Base-by-base conservation (phyloP, 1,140 invertebrate genomes). In the Druon quercuslanigerum region DNA sequence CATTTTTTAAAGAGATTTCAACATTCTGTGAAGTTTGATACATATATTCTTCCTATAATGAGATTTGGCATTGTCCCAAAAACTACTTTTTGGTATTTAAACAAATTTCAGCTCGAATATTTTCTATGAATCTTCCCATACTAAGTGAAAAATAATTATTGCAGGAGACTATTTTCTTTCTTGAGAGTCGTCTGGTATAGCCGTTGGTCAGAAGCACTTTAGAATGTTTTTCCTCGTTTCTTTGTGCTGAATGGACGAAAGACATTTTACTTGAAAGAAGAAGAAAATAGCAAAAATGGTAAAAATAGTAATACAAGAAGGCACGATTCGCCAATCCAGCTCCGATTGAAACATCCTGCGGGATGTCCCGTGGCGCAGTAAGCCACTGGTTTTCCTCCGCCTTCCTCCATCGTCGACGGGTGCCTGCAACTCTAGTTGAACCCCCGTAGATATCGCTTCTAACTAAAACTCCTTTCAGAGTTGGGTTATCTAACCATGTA, bases 311-410 rank as follows among this genome's bases (percentile, higher is more conserved):
- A 66, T 66, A 40, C 60, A 66, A 66, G 60, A 66, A 16, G 40
- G 40, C 60, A 66, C 14, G 60, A 25, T 66, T 66, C 13, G 60
- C 60, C 60, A 66, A 66, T 66, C 60, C 40, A 66, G 60, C 20
- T 66, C 16, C 60, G n/a, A 66, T 66, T 66, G 60, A 66, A 40
- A 66, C 25, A 66, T 66, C 60, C 60, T 66, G 33, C 60, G 60
- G 60, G 60, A 46, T 66, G 25, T 66, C 60, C 60, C 25, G 60
- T 66, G 60, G 60, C 60, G 25, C 14, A 46, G 60, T 66, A 66
- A 66, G 60, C 60, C 14, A 66, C 60, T n/a, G n/a, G 60, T 66
- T 66, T 60, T 6, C 20, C 60, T 9, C 60, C 60, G 13, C 25
- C 25, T 40, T 20, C 60, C n/a, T 66, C 25, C 40, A 40, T 25